Conservation (phyloP, 64 coral and sea anemone species). For the Catalaphyllia jardinei region DNA sequence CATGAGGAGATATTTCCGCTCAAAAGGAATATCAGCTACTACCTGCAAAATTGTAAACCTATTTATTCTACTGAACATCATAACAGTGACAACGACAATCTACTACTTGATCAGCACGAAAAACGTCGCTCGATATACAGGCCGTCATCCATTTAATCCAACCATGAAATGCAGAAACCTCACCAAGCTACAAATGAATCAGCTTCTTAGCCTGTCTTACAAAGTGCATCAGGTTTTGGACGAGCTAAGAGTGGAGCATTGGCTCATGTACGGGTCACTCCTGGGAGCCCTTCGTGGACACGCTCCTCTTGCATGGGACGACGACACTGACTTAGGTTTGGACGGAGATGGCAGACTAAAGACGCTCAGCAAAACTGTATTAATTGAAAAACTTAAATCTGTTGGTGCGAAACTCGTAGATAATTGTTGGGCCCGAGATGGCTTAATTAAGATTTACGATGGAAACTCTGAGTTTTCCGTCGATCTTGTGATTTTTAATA, state of each 20-base stretch:
- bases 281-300: conserved; percentile 32
- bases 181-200: background rate
- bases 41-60: no score
- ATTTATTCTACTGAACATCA: no score
- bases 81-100: no score
- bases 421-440: background rate
- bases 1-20: no score
- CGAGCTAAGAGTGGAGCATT: conserved; percentile 28
- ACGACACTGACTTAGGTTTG: conserved; percentile 29
- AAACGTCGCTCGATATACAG: background rate
- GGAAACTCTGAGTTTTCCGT: background rate
- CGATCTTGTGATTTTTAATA: background rate
- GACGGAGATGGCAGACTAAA: background rate
- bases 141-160: background rate
- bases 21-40: no score
- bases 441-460: background rate
- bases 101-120: background rate
- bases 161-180: background rate
- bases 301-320: conserved; percentile 43
- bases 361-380: conserved; percentile 23
- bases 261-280: conserved; percentile 51
- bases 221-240: conserved; percentile 16
- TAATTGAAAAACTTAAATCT: background rate
- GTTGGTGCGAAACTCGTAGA: background rate
- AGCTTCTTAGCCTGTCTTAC: conserved; percentile 29